Evolutionary conservation across 2,113 vertebrate species (phyloP).

Genomic region (Eleginops maclovinus): DNA sequence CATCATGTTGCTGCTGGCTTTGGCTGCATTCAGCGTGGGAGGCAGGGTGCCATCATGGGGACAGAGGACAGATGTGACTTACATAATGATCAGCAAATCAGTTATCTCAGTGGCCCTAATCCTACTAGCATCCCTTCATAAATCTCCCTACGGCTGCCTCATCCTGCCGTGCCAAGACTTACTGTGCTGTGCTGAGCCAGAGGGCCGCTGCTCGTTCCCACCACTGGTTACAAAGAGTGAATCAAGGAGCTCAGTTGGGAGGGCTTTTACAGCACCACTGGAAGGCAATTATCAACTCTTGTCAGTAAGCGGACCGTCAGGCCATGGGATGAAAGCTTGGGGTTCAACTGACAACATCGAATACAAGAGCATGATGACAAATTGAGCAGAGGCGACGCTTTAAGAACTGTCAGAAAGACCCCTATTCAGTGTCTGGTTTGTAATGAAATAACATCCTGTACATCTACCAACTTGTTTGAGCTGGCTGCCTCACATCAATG

Average conservation of each 20-base stretch:
- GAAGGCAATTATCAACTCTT: constrained; percentile 55
- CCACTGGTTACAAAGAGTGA: constrained; percentile 29
- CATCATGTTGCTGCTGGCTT: constrained; percentile 30
- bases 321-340: constrained; percentile 15
- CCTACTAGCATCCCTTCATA: constrained; percentile 49
- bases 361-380: constrained; percentile 30
- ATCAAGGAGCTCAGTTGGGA: constrained; percentile 34
- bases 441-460: constrained; percentile 24
- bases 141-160: constrained; percentile 21
- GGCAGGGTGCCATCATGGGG: constrained; percentile 28
- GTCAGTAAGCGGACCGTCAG: constrained; percentile 47
- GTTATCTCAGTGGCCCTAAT: constrained; percentile 62
- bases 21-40: constrained; percentile 41
- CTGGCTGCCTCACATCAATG: constrained; percentile 10
- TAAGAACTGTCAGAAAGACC: constrained; percentile 1
- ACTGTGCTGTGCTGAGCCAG: constrained; percentile 13
- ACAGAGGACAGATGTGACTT: constrained; percentile 73
- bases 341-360: constrained; percentile 32
- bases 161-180: constrained; percentile 15
- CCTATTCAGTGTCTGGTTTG: background rate
- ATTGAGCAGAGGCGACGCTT: background rate
- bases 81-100: constrained; percentile 64
- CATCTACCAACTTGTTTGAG: constrained; percentile 19
- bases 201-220: constrained; percentile 23
- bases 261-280: constrained; percentile 50